These are phyloP conservation scores for Sepioteuthis lessoniana DNA, from an alignment of 2,888 invertebrate species.

Conservation along the genomic window DNA sequence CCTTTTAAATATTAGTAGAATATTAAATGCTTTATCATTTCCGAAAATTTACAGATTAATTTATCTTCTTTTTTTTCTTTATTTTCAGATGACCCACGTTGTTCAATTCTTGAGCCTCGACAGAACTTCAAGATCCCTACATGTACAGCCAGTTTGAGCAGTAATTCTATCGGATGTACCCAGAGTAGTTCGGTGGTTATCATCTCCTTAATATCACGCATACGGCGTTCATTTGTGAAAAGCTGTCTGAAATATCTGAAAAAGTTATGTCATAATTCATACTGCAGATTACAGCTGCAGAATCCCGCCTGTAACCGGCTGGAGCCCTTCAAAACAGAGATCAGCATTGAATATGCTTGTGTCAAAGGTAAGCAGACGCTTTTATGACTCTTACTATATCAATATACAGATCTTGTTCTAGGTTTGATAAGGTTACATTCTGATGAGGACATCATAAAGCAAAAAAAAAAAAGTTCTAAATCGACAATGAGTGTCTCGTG, in stretches of 20 bases:
- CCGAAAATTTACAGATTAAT: neutral
- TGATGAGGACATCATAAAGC: too few relatives aligned
- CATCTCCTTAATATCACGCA: slow-evolving; percentile 13
- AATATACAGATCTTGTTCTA: too few relatives aligned
- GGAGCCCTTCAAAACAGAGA: neutral
- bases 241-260: slow-evolving; percentile 39
- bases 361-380: slow-evolving; percentile 26
- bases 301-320: slow-evolving; percentile 42
- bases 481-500: too few relatives aligned
- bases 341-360: slow-evolving; percentile 37
- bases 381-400: neutral
- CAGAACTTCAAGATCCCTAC: slow-evolving; percentile 36
- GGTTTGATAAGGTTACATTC: too few relatives aligned
- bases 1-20: neutral
- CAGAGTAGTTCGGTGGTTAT: slow-evolving; percentile 6
- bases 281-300: slow-evolving; percentile 11
- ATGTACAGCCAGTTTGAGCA: slow-evolving; percentile 44
- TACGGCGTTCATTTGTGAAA: slow-evolving; percentile 40
- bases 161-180: slow-evolving; percentile 25
- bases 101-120: slow-evolving; percentile 43
- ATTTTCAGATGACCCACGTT: slow-evolving; percentile 39
- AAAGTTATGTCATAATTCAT: slow-evolving; percentile 36
- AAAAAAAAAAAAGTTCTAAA: too few relatives aligned
- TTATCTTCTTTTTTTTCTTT: neutral
- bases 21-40: neutral